A percentile compares a stretch with the other conserved stretches of the same genome.
These are phyloP conservation scores for Mus caroli DNA, from an alignment of 2,797 vertebrate species.

Conservation along the genomic window DNA sequence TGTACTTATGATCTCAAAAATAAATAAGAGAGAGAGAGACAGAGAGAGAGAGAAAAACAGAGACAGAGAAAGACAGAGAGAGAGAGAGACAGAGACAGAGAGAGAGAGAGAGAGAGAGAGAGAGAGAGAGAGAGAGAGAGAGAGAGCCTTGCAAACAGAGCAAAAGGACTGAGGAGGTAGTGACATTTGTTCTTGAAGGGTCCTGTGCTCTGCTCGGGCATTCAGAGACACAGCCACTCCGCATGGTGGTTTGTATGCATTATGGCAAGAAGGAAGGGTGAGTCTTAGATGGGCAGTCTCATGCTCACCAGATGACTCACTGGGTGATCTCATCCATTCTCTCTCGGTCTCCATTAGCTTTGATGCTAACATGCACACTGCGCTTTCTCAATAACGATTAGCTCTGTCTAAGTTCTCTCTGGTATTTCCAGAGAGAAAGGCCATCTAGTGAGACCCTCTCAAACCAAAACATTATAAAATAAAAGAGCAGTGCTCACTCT, in stretches of 20 bases:
- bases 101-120: no score
- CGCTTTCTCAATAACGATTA: background rate
- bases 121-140: no score
- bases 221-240: background rate
- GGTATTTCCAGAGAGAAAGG: background rate
- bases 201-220: background rate
- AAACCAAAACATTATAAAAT: background rate
- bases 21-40: no score
- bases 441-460: background rate
- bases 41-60: no score
- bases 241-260: background rate
- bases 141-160: background rate
- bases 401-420: background rate
- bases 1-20: background rate
- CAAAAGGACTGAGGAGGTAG: background rate
- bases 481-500: background rate
- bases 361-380: background rate
- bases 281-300: background rate
- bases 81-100: no score
- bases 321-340: background rate
- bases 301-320: background rate
- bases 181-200: background rate
- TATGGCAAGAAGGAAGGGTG: background rate
- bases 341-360: background rate
- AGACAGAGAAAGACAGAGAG: no score